A percentile compares a stretch with the other conserved stretches of the same genome.
Evolutionary conservation across 2,113 vertebrate genomes (phyloP).

Genomic region (Acrocephalus kingi): DNA sequence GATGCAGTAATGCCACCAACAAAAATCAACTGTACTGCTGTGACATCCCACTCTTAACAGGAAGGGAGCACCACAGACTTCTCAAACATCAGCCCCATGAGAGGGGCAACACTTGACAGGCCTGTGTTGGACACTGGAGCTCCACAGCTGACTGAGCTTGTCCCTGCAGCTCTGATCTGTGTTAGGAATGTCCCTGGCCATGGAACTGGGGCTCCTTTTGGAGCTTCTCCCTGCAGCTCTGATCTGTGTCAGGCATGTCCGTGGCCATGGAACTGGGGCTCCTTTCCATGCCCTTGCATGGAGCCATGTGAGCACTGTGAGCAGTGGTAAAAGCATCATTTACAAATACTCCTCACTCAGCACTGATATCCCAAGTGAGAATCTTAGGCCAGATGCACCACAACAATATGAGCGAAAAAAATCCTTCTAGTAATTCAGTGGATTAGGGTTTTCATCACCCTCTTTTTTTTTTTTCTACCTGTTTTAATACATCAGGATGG

Average conservation of each 20-base stretch:
- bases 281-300: fast-evolving
- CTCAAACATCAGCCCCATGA: neutral
- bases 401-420: neutral
- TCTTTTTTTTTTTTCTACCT: neutral
- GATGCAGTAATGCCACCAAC: neutral
- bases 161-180: neutral
- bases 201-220: neutral
- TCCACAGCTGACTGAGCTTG: neutral
- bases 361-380: neutral
- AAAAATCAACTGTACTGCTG: neutral
- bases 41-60: neutral
- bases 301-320: neutral
- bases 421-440: neutral
- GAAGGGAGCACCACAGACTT: neutral
- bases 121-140: neutral
- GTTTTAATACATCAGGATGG: neutral
- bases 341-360: neutral
- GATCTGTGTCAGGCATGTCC: neutral
- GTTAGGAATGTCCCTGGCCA: neutral
- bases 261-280: neutral
- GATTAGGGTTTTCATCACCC: neutral
- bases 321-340: neutral
- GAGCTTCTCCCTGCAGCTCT: neutral
- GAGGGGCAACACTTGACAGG: neutral
- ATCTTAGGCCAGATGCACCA: neutral